Base-by-base conservation (phyloP, 92 coral and sea anemone species). In the Actinostola sp. region DNA sequence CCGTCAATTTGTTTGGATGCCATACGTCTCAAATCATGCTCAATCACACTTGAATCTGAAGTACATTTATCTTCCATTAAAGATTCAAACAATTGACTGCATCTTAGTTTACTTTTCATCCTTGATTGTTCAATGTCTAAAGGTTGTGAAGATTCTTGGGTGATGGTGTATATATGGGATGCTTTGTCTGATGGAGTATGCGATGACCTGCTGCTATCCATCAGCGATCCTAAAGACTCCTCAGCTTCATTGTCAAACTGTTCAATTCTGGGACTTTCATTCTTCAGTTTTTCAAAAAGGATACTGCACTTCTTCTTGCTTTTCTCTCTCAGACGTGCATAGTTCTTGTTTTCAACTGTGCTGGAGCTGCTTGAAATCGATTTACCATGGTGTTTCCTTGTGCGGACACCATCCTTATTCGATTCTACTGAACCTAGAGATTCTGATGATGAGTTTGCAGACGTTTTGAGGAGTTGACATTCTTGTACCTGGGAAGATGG, bases 51-150 rank as follows among this genome's bases (percentile, higher is more conserved):
- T 8, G 54, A 48, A 3, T n/a, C 59, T 20, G 59, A 8, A 23
- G 59, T 53, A 53, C 30, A 23, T 4, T 6, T 46, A 38, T 65
- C 56, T 6, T 68, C 72, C 38, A 27, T 68, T 28, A 68, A 52
- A n/a, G 74, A 38, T 28, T 68, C 74, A 68, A 68, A 68, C 46
- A 68, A 21, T 62, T 50, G 21, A 20, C 61, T 17, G 35, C 61
- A 50, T 32, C 45, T 33, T 14, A 10, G 21, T 52, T 68, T 68
- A 45, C 74, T 68, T 68, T 34, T 38, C 26, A 30, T 19, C 12
- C 41, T 48, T 19, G 74, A 68, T 45, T 48, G 25, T 33, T 20
- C 14, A 52, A 51, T 31, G 25, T 16, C 63, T 13, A 42, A 30
- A 50, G 74, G 60, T 24, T 6, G 4, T 48, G 59, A 10, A 12